phyloP scores from a whole-genome alignment of 1,140 invertebrate genomes.

The Stegodyphus dumicola region DNA sequence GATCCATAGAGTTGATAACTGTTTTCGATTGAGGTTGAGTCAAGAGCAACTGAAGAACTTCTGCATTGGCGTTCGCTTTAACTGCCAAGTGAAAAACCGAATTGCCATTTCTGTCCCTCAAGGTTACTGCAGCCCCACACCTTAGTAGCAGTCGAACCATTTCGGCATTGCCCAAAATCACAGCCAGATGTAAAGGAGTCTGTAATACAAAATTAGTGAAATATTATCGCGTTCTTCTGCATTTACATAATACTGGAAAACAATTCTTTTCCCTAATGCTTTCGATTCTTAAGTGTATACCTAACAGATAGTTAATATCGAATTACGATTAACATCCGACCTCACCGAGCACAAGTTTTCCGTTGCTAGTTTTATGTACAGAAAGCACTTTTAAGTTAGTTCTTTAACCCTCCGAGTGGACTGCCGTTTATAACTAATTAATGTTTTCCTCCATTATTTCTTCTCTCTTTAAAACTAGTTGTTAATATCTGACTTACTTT shows the following conservation, averaged over 20 bases:
- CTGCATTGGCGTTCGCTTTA: slow-evolving; percentile 6
- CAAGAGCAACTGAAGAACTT: slow-evolving; percentile 6
- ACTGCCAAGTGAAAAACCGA: slow-evolving; percentile 48
- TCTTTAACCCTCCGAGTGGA: too few species aligned
- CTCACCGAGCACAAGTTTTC: neutral
- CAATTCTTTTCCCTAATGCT: neutral
- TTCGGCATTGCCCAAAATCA: slow-evolving; percentile 39
- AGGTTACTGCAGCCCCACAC: slow-evolving; percentile 1
- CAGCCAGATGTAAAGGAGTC: slow-evolving; percentile 53
- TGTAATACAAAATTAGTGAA: slow-evolving; percentile 4
- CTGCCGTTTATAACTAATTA: too few species aligned
- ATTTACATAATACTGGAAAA: neutral
- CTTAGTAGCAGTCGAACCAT: slow-evolving; percentile 17
- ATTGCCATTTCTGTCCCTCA: slow-evolving; percentile 47
- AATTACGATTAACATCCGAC: neutral
- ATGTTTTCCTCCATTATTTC: too few species aligned
- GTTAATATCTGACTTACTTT: too few species aligned
- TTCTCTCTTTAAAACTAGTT: too few species aligned
- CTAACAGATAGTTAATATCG: too few species aligned
- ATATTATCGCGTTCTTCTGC: neutral
- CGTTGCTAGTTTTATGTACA: neutral
- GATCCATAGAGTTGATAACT: slow-evolving; percentile 20
- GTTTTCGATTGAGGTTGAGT: slow-evolving; percentile 5
- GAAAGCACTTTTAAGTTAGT: neutral
- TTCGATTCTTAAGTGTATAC: too few species aligned